These are phyloP conservation scores for Crotalus tigris DNA, from an alignment of 2,113 vertebrate genomes.

Conservation along the genomic window DNA sequence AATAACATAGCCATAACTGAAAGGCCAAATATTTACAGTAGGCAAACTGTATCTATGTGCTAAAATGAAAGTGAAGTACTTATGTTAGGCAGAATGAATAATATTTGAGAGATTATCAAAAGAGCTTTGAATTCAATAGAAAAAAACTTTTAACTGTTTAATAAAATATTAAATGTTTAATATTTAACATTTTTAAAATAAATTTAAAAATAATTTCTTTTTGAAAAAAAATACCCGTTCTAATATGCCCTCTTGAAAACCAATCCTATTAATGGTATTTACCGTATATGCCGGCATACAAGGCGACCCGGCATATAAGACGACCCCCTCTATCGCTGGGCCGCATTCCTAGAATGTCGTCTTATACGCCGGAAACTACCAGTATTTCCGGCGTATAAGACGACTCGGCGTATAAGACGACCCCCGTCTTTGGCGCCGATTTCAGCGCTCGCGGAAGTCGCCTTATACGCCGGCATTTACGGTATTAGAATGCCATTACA, in stretches of 20 bases:
- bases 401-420: no score
- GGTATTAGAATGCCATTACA: neutral
- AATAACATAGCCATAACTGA: neutral
- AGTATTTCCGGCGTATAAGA: no score
- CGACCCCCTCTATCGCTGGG: no score
- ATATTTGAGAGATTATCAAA: neutral
- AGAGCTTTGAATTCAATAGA: neutral
- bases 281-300: no score
- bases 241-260: neutral
- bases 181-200: neutral
- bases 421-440: no score
- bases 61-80: neutral
- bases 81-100: neutral
- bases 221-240: neutral
- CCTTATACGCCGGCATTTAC: no score
- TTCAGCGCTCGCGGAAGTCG: no score
- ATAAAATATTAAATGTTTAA: neutral
- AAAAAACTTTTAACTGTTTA: neutral
- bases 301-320: no score
- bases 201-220: neutral
- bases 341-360: no score
- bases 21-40: neutral
- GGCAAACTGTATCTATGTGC: neutral
- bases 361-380: no score
- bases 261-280: neutral